Evolutionary conservation across 64 coral and sea anemone genomes (phyloP), one percentile per base, ranked within the genome.

Genomic region (Catalaphyllia jardinei): DNA sequence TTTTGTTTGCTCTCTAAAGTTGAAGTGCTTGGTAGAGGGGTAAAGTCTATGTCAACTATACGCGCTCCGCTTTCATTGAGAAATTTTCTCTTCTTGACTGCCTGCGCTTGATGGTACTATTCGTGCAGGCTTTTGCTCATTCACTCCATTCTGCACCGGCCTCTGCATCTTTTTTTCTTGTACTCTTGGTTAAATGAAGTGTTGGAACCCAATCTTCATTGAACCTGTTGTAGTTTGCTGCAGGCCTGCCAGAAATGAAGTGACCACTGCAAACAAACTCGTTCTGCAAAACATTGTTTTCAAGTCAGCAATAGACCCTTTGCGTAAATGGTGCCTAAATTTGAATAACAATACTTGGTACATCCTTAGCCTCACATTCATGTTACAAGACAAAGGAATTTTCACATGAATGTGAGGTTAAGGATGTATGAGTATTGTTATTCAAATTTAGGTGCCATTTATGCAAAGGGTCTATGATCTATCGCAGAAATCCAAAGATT

Each of bases 131-230:
- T 73, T 90, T 90, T 25, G 28, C 76, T 33, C 78, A 30, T 42
- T 90, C 78, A 55, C 64, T 80, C 50, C 67, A 33, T 59, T 90
- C 64, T 73, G 16, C 64, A 4, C 65, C 63, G 54, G 73, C 72
- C 49, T 52, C 69, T 20, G 52, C 59, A 74, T 75, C 52, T 65
- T 54, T 75, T 73, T 75, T 49, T 35, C 71, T 30, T 60, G 52
- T 84, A 83, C 29, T 84, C 42, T 82, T 35, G 35, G 54, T 72
- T 38, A 91, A 61, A 80, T 91, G 72, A 38, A 42, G 89, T 76
- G 79, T 92, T 60, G 81, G 80, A 29, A 65, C 80, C 89, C 81
- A 92, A 24, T 86, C 92, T 46, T 86, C 83, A 79, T 94, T 84
- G 42, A 67, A 89, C 52, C 59, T 94, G 69, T 94, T 87, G 79